phyloP scores from a whole-genome alignment of 2,888 invertebrate species.

The Hyles lineata region DNA sequence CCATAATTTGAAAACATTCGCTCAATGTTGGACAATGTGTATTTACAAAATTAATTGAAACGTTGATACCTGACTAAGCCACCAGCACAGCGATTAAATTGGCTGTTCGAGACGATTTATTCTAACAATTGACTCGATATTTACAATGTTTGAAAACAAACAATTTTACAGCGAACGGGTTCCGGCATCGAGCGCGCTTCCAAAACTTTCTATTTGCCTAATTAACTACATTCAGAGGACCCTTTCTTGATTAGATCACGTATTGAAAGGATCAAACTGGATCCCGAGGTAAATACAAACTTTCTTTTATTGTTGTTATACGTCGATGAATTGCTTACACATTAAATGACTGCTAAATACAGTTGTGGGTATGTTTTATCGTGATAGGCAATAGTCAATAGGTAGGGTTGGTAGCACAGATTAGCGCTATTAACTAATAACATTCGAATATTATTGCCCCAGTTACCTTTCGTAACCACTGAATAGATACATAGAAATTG shows the following conservation, averaged over 20 bases:
- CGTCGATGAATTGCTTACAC: constrained; percentile 56
- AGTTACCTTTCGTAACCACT: too few relatives aligned
- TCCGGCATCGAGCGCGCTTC: constrained; percentile 42
- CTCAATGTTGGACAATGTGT: not conserved
- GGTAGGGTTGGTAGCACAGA: too few relatives aligned
- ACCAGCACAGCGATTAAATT: constrained; percentile 5
- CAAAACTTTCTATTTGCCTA: constrained; percentile 74
- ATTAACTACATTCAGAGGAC: constrained; percentile 76
- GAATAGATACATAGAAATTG: too few relatives aligned
- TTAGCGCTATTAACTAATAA: too few relatives aligned
- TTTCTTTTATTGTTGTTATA: constrained; percentile 73
- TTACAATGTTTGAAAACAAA: constrained; percentile 61
- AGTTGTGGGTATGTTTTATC: not conserved
- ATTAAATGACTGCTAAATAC: constrained; percentile 50
- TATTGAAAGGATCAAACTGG: constrained; percentile 72
- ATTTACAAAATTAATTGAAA: constrained; percentile 13
- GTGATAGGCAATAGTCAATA: not conserved
- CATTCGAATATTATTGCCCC: too few relatives aligned
- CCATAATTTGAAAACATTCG: not conserved
- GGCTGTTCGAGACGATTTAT: constrained; percentile 13
- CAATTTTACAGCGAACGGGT: constrained; percentile 55
- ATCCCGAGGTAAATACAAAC: constrained; percentile 68
- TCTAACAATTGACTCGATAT: constrained; percentile 41
- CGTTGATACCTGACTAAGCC: constrained; percentile 1
- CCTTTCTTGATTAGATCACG: constrained; percentile 77